Percentiles rank a stretch among this genome's conserved stretches.
phyloP scores from a whole-genome alignment of 2,797 vertebrate genomes.

The Enteromius anoplus region DNA sequence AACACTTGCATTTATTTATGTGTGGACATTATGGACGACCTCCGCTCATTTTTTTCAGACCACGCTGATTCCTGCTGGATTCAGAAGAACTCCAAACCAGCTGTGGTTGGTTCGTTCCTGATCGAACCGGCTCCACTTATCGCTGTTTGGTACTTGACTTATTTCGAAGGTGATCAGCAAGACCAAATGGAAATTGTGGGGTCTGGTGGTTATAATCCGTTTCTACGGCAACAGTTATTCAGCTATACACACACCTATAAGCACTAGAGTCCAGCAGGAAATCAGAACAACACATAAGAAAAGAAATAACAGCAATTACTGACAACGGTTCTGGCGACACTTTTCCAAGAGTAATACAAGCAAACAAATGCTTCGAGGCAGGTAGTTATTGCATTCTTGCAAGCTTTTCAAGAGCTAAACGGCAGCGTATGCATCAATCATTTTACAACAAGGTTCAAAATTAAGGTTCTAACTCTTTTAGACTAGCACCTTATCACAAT shows the following conservation, averaged over 20 bases:
- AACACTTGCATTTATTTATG: constrained; percentile 39
- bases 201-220: constrained; percentile 21
- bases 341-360: constrained; percentile 69
- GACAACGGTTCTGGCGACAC: constrained; percentile 18
- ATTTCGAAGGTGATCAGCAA: constrained; percentile 25
- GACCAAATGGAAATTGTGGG: constrained; percentile 33
- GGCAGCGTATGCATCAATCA: not conserved
- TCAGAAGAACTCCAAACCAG: constrained; percentile 26
- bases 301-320: constrained; percentile 57
- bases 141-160: constrained; percentile 31
- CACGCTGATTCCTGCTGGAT: constrained; percentile 22
- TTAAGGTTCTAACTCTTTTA: constrained; percentile 60
- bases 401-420: constrained; percentile 22
- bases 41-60: constrained; percentile 21
- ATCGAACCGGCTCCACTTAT: constrained; percentile 9
- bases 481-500: constrained; percentile 77
- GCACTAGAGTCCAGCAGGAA: constrained; percentile 37
- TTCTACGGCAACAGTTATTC: constrained; percentile 37
- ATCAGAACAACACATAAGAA: constrained; percentile 44
- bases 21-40: constrained; percentile 23
- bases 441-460: constrained; percentile 26
- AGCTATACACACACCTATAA: constrained; percentile 25
- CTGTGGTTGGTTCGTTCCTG: constrained; percentile 27
- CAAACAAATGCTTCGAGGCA: constrained; percentile 73
- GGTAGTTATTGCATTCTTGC: constrained; percentile 50